phyloP scores from a whole-genome alignment of 2,113 vertebrate genomes.

The Panthera leo region DNA sequence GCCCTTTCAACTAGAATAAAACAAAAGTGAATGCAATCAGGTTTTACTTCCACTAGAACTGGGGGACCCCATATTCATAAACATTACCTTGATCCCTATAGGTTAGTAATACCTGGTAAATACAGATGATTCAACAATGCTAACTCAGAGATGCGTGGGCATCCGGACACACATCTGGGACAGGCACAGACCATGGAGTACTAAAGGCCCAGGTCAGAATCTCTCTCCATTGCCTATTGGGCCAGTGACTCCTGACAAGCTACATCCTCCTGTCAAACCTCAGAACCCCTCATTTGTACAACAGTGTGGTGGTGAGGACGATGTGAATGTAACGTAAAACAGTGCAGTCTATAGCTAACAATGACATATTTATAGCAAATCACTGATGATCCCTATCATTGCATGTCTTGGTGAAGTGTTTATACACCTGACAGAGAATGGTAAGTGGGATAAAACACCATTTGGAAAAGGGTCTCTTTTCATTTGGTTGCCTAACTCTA shows the following conservation, averaged over 20 bases:
- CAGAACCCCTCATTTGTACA: not conserved
- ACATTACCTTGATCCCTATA: not conserved
- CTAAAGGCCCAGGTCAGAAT: not conserved
- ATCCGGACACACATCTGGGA: not conserved
- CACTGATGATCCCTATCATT: not conserved
- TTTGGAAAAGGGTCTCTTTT: not conserved
- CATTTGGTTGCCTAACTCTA: not conserved
- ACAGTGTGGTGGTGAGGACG: not conserved
- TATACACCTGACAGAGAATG: not conserved
- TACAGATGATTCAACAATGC: not conserved
- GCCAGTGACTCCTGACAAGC: not conserved
- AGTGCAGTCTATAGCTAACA: not conserved
- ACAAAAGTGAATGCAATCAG: not conserved
- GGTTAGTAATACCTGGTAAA: not conserved
- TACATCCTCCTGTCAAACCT: not conserved
- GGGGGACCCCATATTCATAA: not conserved
- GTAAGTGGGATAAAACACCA: not conserved
- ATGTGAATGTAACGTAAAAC: not conserved
- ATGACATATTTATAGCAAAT: not conserved
- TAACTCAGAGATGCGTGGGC: not conserved
- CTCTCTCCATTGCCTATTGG: not conserved
- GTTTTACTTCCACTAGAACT: not conserved
- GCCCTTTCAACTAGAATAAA: conserved; percentile 13
- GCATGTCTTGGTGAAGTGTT: not conserved
- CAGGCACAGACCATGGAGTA: not conserved